A percentile compares a stretch with the other conserved stretches of the same genome.
Evolutionary conservation across 1,140 invertebrate genomes (phyloP).

Genomic region (Asbolus verrucosus): DNA sequence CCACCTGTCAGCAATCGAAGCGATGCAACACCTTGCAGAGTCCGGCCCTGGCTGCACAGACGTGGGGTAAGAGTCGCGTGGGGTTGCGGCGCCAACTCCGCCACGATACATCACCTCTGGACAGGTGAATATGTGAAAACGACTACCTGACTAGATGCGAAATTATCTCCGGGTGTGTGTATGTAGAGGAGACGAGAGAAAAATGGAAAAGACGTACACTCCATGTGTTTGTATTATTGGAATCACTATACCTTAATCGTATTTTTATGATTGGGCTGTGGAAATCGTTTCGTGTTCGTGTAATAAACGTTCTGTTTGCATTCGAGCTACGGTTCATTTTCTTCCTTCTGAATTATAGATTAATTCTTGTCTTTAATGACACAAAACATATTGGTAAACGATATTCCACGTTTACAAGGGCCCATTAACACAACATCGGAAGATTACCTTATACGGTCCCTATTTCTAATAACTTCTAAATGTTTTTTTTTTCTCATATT

Average conservation of each 20-base stretch:
- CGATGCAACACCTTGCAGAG: neutral
- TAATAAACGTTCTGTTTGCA: conserved; percentile 34
- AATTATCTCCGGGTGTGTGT: neutral
- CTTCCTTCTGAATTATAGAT: conserved; percentile 22
- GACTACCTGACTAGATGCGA: conserved; percentile 3
- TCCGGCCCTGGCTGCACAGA: neutral
- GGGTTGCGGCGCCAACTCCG: neutral
- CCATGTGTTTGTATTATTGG: too few species aligned
- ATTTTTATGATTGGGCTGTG: conserved; percentile 34
- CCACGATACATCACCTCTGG: neutral
- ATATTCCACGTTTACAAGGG: conserved; percentile 7
- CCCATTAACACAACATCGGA: conserved; percentile 18
- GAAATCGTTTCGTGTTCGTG: conserved; percentile 30
- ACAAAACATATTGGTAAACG: conserved; percentile 38
- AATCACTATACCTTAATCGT: conserved; percentile 31
- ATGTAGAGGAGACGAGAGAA: neutral
- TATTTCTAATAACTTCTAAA: neutral
- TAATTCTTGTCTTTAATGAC: conserved; percentile 34
- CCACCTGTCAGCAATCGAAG: conserved; percentile 1
- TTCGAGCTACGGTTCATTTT: conserved; percentile 15
- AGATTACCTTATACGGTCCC: conserved; percentile 3
- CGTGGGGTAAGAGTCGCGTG: neutral
- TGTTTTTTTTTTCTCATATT: too few species aligned
- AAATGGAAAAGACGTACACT: too few species aligned
- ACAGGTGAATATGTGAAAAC: conserved; percentile 10